These are phyloP conservation scores for Rhagonycha fulva DNA, from an alignment of 2,888 invertebrate species.

Conservation along the genomic window DNA sequence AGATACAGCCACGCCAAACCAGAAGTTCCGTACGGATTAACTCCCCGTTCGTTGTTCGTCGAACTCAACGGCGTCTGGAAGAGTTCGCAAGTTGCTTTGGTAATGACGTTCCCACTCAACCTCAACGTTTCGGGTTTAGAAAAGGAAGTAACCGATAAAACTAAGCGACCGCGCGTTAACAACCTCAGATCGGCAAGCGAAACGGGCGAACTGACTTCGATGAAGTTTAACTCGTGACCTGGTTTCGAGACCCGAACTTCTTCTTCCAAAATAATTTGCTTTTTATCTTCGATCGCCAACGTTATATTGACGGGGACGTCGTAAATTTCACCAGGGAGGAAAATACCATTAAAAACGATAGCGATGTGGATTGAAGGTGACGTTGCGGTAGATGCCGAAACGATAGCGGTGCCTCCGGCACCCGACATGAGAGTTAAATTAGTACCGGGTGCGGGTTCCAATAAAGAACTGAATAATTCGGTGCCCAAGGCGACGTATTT, in stretches of 20 bases:
- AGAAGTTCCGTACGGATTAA: constrained; percentile 55
- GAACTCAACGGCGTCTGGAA: constrained; percentile 72
- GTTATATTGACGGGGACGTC: constrained; percentile 73
- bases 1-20: constrained; percentile 81
- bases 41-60: constrained; percentile 49
- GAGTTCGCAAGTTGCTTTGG: constrained; percentile 78
- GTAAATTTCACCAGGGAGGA: constrained; percentile 64
- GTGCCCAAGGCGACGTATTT: constrained; percentile 77
- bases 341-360: constrained; percentile 81
- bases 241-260: constrained; percentile 72
- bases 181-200: constrained; percentile 76
- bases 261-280: constrained; percentile 75
- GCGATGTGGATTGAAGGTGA: constrained; percentile 82
- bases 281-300: constrained; percentile 72
- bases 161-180: constrained; percentile 75
- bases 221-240: constrained; percentile 73
- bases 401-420: constrained; percentile 83
- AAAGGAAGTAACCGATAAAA: constrained; percentile 71
- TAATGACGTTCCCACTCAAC: constrained; percentile 72
- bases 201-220: constrained; percentile 80
- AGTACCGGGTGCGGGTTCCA: constrained; percentile 68
- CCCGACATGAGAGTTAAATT: constrained; percentile 62
- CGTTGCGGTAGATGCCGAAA: constrained; percentile 79
- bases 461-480: constrained; percentile 80
- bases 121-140: constrained; percentile 66